Evolutionary conservation across 2,797 vertebrate genomes (phyloP).

Genomic region (Gallinago nigripennis): DNA sequence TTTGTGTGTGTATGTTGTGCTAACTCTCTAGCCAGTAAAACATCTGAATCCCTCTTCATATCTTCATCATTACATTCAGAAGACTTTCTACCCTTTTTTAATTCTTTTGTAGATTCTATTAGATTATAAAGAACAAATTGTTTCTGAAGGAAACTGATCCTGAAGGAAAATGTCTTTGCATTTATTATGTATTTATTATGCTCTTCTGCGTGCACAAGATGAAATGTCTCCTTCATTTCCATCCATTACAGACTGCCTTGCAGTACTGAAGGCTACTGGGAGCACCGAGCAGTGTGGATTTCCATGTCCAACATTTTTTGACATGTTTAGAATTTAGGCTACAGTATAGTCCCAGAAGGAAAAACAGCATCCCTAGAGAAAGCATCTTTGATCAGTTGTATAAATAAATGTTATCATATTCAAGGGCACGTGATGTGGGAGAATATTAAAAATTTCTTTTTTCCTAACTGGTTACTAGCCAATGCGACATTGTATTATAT

Average conservation of each 20-base stretch:
- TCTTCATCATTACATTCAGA: neutral
- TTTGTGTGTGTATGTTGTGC: neutral
- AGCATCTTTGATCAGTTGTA: neutral
- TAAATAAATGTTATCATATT: neutral
- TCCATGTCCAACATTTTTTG: neutral
- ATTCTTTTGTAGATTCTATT: neutral
- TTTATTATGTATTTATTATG: neutral
- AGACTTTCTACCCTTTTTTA: neutral
- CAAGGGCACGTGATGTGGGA: neutral
- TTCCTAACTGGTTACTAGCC: neutral
- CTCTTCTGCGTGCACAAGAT: neutral
- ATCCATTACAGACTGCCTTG: rapidly evolving
- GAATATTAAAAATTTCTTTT: neutral
- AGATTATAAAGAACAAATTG: neutral
- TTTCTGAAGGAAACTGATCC: neutral
- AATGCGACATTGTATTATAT: neutral
- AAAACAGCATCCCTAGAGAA: neutral
- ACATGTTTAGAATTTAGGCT: neutral
- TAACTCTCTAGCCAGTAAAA: neutral
- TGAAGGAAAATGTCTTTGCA: neutral
- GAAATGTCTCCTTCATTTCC: neutral
- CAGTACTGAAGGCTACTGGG: neutral
- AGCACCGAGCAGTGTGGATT: rapidly evolving
- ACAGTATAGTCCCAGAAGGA: neutral
- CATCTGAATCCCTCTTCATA: neutral